Conservation (phyloP, 2,888 invertebrate genomes). For the Campoletis raptor region DNA sequence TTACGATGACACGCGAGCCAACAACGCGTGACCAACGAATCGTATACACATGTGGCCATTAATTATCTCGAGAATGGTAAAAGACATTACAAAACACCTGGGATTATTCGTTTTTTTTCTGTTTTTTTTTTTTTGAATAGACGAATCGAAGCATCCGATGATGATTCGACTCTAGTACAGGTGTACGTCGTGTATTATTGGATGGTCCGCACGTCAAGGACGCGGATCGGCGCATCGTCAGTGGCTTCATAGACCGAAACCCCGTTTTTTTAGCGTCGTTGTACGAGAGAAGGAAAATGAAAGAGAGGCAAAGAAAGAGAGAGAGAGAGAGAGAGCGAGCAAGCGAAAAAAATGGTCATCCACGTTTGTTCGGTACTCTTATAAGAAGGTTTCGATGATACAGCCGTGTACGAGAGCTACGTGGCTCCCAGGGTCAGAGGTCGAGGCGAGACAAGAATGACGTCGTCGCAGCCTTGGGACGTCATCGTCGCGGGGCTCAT, state of each 20-base stretch:
- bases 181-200: slow-evolving; percentile 5
- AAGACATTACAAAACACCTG: slow-evolving; percentile 42
- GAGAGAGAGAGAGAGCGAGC: background rate
- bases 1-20: slow-evolving; percentile 47
- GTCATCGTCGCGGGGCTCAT: slow-evolving; percentile 32
- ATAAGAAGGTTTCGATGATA: slow-evolving; percentile 71
- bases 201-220: slow-evolving; percentile 26
- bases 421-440: slow-evolving; percentile 66
- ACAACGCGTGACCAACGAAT: slow-evolving; percentile 74
- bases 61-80: slow-evolving; percentile 69
- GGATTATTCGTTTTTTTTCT: slow-evolving; percentile 28
- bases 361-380: slow-evolving; percentile 46
- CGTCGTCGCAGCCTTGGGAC: slow-evolving; percentile 53
- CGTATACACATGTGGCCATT: slow-evolving; percentile 76
- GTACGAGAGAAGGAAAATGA: background rate
- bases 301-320: background rate
- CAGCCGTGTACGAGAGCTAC: slow-evolving; percentile 71
- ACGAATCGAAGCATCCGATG: slow-evolving; percentile 21
- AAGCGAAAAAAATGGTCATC: slow-evolving; percentile 33
- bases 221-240: slow-evolving; percentile 13
- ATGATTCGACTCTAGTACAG: slow-evolving; percentile 17
- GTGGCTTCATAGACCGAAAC: slow-evolving; percentile 8
- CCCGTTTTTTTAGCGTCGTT: background rate
- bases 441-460: slow-evolving; percentile 69
- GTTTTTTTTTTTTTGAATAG: background rate